phyloP scores from a whole-genome alignment of 2,113 vertebrate genomes.

The Neodon shergylaensis region DNA sequence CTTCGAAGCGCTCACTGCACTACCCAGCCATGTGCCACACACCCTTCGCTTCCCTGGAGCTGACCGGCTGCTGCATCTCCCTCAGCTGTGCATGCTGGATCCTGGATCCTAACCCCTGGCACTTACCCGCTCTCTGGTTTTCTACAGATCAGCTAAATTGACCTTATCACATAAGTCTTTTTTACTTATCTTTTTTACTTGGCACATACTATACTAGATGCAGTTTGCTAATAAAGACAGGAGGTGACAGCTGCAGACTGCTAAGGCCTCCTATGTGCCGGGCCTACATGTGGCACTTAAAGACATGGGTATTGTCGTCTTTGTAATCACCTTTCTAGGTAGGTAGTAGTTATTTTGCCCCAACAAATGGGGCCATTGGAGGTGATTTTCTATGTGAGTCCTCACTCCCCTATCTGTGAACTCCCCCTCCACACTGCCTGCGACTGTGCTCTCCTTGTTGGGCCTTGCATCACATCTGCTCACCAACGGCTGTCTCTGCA shows the following conservation, averaged over 20 bases:
- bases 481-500: neutral
- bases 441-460: rapidly evolving
- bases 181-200: neutral
- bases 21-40: rapidly evolving
- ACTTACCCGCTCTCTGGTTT: neutral
- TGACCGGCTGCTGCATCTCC: neutral
- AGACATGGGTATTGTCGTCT: no score
- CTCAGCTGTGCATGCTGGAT: rapidly evolving
- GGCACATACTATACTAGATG: rapidly evolving
- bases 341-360: neutral
- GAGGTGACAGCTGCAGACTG: neutral
- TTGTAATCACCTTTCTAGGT: neutral
- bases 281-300: neutral
- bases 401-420: neutral
- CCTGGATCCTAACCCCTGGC: neutral
- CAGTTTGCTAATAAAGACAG: neutral
- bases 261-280: neutral
- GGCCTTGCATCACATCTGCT: neutral
- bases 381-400: neutral
- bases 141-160: neutral
- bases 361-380: neutral
- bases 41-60: no score
- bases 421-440: neutral
- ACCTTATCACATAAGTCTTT: neutral
- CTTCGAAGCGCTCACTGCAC: neutral